Percentiles rank a stretch among this genome's conserved stretches.
Evolutionary conservation across 2,888 invertebrate species (phyloP).

Genomic region (Petrolisthes manimaculis): DNA sequence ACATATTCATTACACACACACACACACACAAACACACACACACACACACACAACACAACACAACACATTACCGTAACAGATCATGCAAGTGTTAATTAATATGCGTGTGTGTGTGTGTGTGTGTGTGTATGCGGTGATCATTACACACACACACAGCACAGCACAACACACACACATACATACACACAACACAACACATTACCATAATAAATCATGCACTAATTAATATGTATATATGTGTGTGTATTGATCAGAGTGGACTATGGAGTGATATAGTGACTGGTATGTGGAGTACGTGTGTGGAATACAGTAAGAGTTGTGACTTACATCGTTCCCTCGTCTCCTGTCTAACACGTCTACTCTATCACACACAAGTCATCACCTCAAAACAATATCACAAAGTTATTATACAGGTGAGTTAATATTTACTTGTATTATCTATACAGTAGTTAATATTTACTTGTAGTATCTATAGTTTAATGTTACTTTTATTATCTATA

Average conservation of each 20-base stretch:
- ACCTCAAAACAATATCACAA: not conserved
- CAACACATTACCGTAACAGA: too few species aligned
- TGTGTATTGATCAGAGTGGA: not conserved
- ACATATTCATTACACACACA: too few species aligned
- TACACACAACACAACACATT: not conserved
- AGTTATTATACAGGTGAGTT: conserved; percentile 22
- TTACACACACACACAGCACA: too few species aligned
- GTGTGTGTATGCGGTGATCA: not conserved
- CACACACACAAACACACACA: too few species aligned
- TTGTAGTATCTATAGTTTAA: not conserved
- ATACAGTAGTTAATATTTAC: not conserved
- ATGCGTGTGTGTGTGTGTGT: too few species aligned
- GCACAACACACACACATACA: not conserved
- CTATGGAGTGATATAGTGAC: conserved; percentile 35
- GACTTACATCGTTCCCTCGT: conserved; percentile 39
- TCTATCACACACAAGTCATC: conserved; percentile 33
- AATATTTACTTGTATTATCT: not conserved
- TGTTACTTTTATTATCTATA: too few species aligned
- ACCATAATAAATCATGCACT: not conserved
- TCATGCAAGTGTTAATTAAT: too few species aligned
- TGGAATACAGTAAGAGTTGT: conserved; percentile 41
- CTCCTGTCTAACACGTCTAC: conserved; percentile 29
- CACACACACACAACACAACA: too few species aligned
- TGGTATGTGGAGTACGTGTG: conserved; percentile 39
- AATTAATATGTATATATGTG: not conserved